Base-by-base conservation (phyloP, 2,888 invertebrate genomes). In the Dicroscelio sp. region DNA sequence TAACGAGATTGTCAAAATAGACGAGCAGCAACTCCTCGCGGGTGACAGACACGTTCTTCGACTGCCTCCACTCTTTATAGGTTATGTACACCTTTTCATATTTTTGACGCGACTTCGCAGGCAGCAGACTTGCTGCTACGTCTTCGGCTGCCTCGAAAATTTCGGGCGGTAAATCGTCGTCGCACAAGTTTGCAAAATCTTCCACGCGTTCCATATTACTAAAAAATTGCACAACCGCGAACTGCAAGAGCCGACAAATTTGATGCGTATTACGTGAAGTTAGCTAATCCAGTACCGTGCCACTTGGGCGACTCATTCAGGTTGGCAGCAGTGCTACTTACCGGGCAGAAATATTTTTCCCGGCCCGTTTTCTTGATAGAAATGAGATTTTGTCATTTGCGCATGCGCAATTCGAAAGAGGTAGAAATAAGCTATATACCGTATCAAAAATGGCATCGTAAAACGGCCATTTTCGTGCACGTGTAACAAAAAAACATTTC, bases 21-120 rank as follows among this genome's bases (percentile, higher is more conserved):
- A 73, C 63, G 14, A 84, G 33, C 25, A 84, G 20, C 3, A 84
- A 17, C 5, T 58, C n/a, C 33, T 84, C 84, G 20, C 23, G n/a
- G 14, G 60, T 60, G 8, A 27, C 31, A 17, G n/a, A 27, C n/a
- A 48, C 31, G 14, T 63, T 73, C 33, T 63, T 71, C 17, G 60
- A 43, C 38, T 33, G 25, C 60, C 48, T 58, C 63, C 84, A 84
- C 17, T 23, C 23, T 5, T 43, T 73, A 17, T 35, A 84, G 55
- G n/a, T 60, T 58, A 60, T 17, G 58, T 84, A 84, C 20, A n/a
- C 33, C 8, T 71, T 58, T 27, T 63, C 48, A 48, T 84, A 84
- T 60, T 73, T 84, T 17, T 73, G 30, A 10, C 30, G 20, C 10
- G 84, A 84, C 60, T 84, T 84, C 10, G 38, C 10, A 1, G 73